A percentile compares a stretch with the other conserved stretches of the same genome.
These are phyloP conservation scores for Scomber colias DNA, from an alignment of 2,113 vertebrate species.

Conservation along the genomic window DNA sequence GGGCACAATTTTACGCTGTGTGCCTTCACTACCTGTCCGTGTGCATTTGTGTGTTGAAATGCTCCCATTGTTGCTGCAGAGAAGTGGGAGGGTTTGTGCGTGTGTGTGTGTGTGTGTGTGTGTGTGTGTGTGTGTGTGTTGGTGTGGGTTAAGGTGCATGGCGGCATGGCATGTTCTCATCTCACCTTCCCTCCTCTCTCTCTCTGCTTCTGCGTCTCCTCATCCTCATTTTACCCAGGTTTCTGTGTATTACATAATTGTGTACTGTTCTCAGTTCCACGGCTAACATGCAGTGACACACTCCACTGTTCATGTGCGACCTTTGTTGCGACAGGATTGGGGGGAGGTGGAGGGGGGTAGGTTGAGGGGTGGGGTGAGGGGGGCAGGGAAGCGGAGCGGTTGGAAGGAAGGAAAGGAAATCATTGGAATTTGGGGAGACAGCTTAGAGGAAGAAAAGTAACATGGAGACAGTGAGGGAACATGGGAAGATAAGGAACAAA, in stretches of 20 bases:
- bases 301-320: slow-evolving; percentile 54
- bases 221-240: slow-evolving; percentile 59
- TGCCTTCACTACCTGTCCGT: slow-evolving; percentile 65
- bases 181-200: slow-evolving; percentile 36
- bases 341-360: background rate
- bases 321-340: slow-evolving; percentile 26
- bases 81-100: slow-evolving; percentile 29
- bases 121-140: slow-evolving; percentile 10
- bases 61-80: slow-evolving; percentile 49
- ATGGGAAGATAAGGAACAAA: slow-evolving; percentile 12
- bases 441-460: slow-evolving; percentile 16
- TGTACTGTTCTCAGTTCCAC: slow-evolving; percentile 54
- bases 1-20: slow-evolving; percentile 49
- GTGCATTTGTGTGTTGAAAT: slow-evolving; percentile 70
- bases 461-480: background rate
- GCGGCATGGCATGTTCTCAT: slow-evolving; percentile 60
- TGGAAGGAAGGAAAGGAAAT: slow-evolving; percentile 16
- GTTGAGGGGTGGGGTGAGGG: too few relatives aligned
- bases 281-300: slow-evolving; percentile 70
- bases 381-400: background rate
- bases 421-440: slow-evolving; percentile 40
- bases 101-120: background rate
- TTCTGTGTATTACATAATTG: slow-evolving; percentile 71
- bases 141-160: slow-evolving; percentile 40
- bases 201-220: slow-evolving; percentile 42